These are phyloP conservation scores for Corythornis leucogaster DNA, from an alignment of 2,797 vertebrate genomes.

Conservation along the genomic window DNA sequence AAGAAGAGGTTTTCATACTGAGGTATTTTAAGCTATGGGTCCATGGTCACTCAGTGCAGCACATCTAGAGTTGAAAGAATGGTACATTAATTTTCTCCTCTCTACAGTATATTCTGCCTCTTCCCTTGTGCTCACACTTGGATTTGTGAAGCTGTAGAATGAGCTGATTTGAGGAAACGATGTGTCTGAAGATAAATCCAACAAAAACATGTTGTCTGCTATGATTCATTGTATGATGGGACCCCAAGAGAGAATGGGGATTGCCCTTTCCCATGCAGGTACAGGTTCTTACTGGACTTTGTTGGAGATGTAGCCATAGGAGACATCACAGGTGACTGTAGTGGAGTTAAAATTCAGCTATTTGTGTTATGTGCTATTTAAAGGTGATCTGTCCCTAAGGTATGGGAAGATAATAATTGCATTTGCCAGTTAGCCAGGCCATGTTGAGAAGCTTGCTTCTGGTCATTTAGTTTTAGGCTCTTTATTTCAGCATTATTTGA, in stretches of 20 bases:
- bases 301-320: not conserved
- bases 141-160: not conserved
- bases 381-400: not conserved
- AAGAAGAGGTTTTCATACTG: not conserved
- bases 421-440: not conserved
- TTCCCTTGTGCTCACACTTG: not conserved
- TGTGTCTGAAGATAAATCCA: not conserved
- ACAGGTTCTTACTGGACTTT: not conserved
- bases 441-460: not conserved
- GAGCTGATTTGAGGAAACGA: not conserved
- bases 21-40: not conserved
- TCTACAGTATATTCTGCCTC: not conserved
- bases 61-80: rapidly evolving
- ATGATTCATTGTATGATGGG: not conserved
- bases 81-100: not conserved
- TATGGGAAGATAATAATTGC: not conserved
- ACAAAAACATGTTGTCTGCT: not conserved
- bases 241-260: not conserved
- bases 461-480: not conserved
- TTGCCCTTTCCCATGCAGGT: not conserved
- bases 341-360: not conserved
- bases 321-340: not conserved
- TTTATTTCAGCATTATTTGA: not conserved
- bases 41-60: not conserved
- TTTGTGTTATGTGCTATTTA: not conserved